A percentile compares a stretch with the other conserved stretches of the same genome.
Evolutionary conservation across 1,140 invertebrate species (phyloP).

Genomic region (Aphaenogaster ashmeadi): DNA sequence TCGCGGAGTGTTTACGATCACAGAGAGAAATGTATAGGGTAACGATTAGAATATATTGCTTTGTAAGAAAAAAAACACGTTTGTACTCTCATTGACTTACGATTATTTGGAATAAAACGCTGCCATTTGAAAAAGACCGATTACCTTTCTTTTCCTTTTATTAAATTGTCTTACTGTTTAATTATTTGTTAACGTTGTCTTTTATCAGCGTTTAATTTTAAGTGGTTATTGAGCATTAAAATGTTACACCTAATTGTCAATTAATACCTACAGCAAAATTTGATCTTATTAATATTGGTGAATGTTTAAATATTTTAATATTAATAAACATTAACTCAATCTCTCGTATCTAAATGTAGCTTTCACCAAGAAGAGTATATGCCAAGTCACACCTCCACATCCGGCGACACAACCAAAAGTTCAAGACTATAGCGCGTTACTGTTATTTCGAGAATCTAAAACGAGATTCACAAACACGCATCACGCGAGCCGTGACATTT

Average conservation of each 20-base stretch:
- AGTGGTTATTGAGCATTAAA: not conserved
- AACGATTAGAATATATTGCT: conserved; percentile 60
- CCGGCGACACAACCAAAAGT: not conserved
- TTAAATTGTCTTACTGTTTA: not conserved
- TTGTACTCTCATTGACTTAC: conserved; percentile 56
- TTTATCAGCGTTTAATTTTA: not conserved
- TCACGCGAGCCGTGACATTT: not conserved
- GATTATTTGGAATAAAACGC: conserved; percentile 65
- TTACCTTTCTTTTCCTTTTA: not conserved
- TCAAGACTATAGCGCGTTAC: not conserved
- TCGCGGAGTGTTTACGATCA: conserved; percentile 39
- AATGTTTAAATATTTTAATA: conserved; percentile 7
- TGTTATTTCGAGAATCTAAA: conserved; percentile 51
- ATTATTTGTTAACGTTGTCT: not conserved
- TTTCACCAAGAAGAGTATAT: not conserved
- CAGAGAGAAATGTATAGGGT: conserved; percentile 62
- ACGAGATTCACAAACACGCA: not conserved
- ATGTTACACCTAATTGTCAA: not conserved
- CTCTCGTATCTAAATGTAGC: not conserved
- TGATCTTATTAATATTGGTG: not conserved
- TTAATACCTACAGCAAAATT: not conserved
- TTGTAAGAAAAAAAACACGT: conserved; percentile 37
- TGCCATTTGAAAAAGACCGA: conserved; percentile 64
- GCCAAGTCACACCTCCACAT: conserved; percentile 18
- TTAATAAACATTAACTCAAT: conserved; percentile 14